phyloP scores from a whole-genome alignment of 2,888 invertebrate species.

The Lordiphosa andalusiaca region DNA sequence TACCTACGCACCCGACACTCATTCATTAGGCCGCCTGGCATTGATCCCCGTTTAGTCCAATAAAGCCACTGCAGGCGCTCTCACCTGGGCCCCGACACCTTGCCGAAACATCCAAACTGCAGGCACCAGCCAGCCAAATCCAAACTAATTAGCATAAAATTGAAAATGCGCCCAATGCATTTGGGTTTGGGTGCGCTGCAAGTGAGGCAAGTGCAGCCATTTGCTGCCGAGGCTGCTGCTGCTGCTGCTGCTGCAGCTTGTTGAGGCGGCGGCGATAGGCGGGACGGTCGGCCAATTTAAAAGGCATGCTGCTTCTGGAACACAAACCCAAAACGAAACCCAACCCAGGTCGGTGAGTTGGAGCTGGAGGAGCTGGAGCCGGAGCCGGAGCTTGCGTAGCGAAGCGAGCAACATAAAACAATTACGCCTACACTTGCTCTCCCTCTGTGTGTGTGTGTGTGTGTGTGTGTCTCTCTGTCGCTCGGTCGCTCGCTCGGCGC shows the following conservation, averaged over 20 bases:
- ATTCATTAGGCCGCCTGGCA: too few species aligned
- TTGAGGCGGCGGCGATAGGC: conserved; percentile 36
- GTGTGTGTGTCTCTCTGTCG: conserved; percentile 14
- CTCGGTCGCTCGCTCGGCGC: too few species aligned
- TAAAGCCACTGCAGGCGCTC: conserved; percentile 36
- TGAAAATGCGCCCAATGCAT: conserved; percentile 75
- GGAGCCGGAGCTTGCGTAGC: conserved; percentile 37
- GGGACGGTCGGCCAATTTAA: conserved; percentile 59
- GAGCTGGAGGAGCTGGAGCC: conserved; percentile 1
- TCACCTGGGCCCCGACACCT: conserved; percentile 27
- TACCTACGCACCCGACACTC: too few species aligned
- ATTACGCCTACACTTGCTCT: conserved; percentile 79
- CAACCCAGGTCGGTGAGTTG: conserved; percentile 1
- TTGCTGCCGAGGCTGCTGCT: not conserved
- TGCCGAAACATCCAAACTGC: not conserved
- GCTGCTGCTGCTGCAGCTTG: conserved; percentile 17
- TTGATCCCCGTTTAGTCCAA: conserved; percentile 8
- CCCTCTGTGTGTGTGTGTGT: conserved; percentile 19
- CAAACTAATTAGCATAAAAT: conserved; percentile 79
- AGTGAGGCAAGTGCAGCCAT: conserved; percentile 49
- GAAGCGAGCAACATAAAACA: conserved; percentile 78
- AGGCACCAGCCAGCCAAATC: conserved; percentile 45
- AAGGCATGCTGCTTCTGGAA: conserved; percentile 57
- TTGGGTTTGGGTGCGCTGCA: conserved; percentile 22
- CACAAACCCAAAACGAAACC: conserved; percentile 20